Evolutionary conservation across 2,888 invertebrate species (phyloP).

Genomic region (Lathronympha strigana): DNA sequence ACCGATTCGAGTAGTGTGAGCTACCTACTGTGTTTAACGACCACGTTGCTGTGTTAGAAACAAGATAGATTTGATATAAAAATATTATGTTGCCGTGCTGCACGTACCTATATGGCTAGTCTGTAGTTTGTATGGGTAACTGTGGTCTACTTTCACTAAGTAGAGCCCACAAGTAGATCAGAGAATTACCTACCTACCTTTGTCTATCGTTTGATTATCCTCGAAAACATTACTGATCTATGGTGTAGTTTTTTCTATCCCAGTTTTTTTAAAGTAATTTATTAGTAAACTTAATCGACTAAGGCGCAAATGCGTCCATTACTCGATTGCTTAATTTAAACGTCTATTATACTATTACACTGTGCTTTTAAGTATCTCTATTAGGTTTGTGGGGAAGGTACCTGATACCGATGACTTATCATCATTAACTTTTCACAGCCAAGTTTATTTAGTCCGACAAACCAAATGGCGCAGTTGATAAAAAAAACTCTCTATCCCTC

Average conservation of each 20-base stretch:
- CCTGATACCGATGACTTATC: no score
- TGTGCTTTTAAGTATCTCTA: no score
- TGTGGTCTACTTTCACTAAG: conserved; percentile 24
- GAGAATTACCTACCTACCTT: not conserved
- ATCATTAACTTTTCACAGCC: not conserved
- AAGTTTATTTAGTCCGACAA: no score
- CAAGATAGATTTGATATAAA: not conserved
- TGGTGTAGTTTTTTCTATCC: not conserved
- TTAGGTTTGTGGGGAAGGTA: no score
- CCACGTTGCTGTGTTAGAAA: conserved; percentile 10
- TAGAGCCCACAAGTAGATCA: conserved; percentile 3
- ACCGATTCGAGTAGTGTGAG: conserved; percentile 15
- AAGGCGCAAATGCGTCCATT: not conserved
- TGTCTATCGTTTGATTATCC: not conserved
- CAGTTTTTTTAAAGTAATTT: not conserved
- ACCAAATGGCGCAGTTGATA: no score
- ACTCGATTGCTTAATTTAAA: conserved; percentile 1
- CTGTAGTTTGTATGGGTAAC: conserved; percentile 5
- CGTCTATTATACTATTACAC: not conserved
- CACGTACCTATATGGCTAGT: not conserved
- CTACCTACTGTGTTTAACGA: conserved; percentile 10
- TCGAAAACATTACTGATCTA: not conserved
- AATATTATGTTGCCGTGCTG: not conserved
- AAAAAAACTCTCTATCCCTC: no score
- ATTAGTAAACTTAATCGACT: not conserved